Percentiles rank a stretch among this genome's conserved stretches.
Evolutionary conservation across 2,113 vertebrate genomes (phyloP).

Genomic region (Hippoglossus stenolepis): DNA sequence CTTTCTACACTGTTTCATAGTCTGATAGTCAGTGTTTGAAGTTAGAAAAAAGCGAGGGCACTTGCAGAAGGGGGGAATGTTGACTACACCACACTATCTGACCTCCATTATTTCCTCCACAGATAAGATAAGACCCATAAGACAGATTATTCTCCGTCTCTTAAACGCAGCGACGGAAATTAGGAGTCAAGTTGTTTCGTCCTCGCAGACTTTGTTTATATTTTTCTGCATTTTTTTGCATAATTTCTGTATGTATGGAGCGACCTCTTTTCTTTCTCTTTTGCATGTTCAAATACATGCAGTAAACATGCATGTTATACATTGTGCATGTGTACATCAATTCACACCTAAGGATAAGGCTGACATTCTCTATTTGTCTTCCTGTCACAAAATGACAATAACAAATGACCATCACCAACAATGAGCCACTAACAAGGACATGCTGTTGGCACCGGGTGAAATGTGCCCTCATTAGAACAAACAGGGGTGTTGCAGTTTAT

Average conservation of each 20-base stretch:
- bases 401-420: conserved; percentile 9
- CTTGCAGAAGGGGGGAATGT: conserved; percentile 46
- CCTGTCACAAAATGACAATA: neutral
- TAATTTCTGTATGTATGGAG: neutral
- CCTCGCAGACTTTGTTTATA: neutral
- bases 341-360: neutral
- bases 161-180: conserved; percentile 19
- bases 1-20: conserved; percentile 39
- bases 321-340: neutral
- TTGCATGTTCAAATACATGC: neutral
- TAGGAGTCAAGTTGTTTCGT: conserved; percentile 10
- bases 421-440: neutral
- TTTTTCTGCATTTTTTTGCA: conserved; percentile 3
- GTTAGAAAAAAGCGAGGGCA: conserved; percentile 23
- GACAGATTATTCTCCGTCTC: conserved; percentile 42
- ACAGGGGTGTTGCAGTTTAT: neutral
- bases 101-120: conserved; percentile 52
- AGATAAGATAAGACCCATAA: conserved; percentile 51
- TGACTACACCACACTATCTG: conserved; percentile 40
- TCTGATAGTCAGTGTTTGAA: conserved; percentile 55
- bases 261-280: neutral
- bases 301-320: neutral
- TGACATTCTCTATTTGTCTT: neutral
- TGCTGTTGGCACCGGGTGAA: neutral
- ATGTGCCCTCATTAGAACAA: conserved; percentile 2